phyloP scores from a whole-genome alignment of 2,888 invertebrate species.

The Dasypogon diadema region DNA sequence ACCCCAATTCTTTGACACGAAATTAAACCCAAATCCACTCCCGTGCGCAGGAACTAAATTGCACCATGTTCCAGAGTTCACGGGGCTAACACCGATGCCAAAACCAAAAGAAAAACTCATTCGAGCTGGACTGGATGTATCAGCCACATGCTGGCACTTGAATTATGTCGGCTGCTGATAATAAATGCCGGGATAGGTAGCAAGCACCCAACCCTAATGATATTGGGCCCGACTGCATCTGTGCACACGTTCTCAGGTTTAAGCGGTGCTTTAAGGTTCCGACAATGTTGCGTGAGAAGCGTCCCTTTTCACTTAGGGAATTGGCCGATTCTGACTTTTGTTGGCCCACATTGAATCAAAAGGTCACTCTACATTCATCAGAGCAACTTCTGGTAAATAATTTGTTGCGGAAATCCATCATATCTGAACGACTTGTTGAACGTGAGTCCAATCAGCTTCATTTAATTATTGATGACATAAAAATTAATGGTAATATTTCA shows the following conservation, averaged over 20 bases:
- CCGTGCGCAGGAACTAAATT: constrained; percentile 16
- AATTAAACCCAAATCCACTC: constrained; percentile 14
- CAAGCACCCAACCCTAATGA: constrained; percentile 44
- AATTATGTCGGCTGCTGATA: constrained; percentile 52
- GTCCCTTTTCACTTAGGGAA: constrained; percentile 13
- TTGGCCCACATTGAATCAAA: constrained; percentile 31
- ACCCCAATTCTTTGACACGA: not conserved
- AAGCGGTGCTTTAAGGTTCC: not conserved
- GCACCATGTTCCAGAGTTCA: not conserved
- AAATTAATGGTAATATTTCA: too few species aligned
- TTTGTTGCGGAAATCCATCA: constrained; percentile 5
- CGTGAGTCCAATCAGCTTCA: too few species aligned
- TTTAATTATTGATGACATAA: too few species aligned
- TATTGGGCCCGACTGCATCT: constrained; percentile 35
- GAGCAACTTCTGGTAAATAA: constrained; percentile 9
- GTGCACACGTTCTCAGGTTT: constrained; percentile 18
- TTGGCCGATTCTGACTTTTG: constrained; percentile 30
- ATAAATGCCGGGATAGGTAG: constrained; percentile 45
- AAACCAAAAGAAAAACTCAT: too few species aligned
- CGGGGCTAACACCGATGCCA: not conserved
- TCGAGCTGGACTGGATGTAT: too few species aligned
- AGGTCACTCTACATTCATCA: constrained; percentile 34
- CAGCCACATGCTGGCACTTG: constrained; percentile 51
- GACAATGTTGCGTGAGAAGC: constrained; percentile 25
- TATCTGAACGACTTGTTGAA: constrained; percentile 14